A percentile compares a stretch with the other conserved stretches of the same genome.
Evolutionary conservation across 2,113 vertebrate species (phyloP).

Genomic region (Hippoglossus stenolepis): DNA sequence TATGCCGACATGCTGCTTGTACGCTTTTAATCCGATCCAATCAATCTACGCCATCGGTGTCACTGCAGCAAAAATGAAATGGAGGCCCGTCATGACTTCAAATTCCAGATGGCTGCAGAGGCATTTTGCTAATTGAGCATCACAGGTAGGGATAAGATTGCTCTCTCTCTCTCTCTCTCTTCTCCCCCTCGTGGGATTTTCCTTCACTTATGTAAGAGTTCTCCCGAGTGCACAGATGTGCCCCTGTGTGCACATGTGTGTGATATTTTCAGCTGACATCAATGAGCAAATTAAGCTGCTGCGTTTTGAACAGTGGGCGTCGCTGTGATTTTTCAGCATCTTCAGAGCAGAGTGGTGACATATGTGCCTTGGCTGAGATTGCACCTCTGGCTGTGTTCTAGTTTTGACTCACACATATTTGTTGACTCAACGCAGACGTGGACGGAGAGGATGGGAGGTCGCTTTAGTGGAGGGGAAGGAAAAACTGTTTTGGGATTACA

Average conservation of each 20-base stretch:
- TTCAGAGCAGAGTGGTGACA: slow-evolving; percentile 16
- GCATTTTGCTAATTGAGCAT: slow-evolving; percentile 50
- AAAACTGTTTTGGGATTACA: not conserved
- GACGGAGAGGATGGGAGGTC: slow-evolving; percentile 10
- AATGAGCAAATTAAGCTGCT: slow-evolving; percentile 55
- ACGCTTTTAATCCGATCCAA: slow-evolving; percentile 55
- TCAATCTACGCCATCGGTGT: slow-evolving; percentile 4
- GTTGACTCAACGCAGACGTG: slow-evolving; percentile 9
- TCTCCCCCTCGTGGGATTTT: slow-evolving; percentile 21
- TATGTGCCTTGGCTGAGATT: slow-evolving; percentile 42
- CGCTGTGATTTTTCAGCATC: slow-evolving; percentile 15
- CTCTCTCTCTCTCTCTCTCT: not conserved
- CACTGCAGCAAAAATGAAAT: slow-evolving; percentile 39
- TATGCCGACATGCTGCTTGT: slow-evolving; percentile 19
- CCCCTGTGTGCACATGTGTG: slow-evolving; percentile 15
- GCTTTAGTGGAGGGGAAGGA: not conserved
- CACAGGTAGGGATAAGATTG: slow-evolving; percentile 44
- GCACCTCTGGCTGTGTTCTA: slow-evolving; percentile 42
- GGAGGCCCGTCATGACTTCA: slow-evolving; percentile 6
- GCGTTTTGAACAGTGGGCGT: slow-evolving; percentile 15
- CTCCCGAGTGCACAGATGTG: slow-evolving; percentile 33
- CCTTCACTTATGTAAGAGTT: slow-evolving; percentile 33
- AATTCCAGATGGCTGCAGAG: slow-evolving; percentile 15
- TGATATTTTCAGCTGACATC: slow-evolving; percentile 44
- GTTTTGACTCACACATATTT: slow-evolving; percentile 44